A percentile compares a stretch with the other conserved stretches of the same genome.
phyloP scores from a whole-genome alignment of 2,797 vertebrate species.

The Vultur gryphus region DNA sequence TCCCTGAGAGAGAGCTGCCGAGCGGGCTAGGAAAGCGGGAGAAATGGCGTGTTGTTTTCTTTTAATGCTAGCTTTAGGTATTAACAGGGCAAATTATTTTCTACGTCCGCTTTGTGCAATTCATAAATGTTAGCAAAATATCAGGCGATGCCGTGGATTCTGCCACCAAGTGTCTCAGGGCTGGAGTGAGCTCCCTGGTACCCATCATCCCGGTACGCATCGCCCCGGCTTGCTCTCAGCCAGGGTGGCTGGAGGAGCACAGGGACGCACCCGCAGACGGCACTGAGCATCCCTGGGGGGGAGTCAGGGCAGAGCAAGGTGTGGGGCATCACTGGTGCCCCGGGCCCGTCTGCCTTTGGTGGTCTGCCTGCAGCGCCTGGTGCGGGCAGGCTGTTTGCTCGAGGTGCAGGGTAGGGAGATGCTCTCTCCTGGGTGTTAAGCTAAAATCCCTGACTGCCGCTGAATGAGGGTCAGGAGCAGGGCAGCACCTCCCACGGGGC shows the following conservation, averaged over 20 bases:
- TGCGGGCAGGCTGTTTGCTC: not conserved
- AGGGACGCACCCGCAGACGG: fast-evolving
- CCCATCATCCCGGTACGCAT: fast-evolving
- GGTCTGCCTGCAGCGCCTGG: not conserved
- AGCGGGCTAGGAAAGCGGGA: fast-evolving
- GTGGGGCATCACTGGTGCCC: not conserved
- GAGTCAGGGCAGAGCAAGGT: not conserved
- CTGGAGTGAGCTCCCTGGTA: not conserved
- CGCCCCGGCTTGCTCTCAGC: not conserved
- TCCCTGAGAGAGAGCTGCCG: not conserved
- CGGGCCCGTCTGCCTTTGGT: not conserved
- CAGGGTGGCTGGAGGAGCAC: fast-evolving
- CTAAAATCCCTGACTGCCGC: not conserved
- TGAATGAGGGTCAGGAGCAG: not conserved
- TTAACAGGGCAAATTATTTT: not conserved
- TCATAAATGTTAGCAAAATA: not conserved
- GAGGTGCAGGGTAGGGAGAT: not conserved
- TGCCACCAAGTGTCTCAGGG: not conserved
- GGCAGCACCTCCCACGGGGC: not conserved
- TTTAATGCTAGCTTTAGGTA: not conserved
- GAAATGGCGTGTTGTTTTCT: not conserved
- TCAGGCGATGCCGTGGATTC: not conserved
- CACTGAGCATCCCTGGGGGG: not conserved
- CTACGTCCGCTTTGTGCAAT: not conserved
- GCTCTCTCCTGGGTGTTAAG: not conserved